Evolutionary conservation across 1,140 invertebrate genomes (phyloP), one percentile per base, ranked within the genome.

Genomic region (Matsumurasca onukii): DNA sequence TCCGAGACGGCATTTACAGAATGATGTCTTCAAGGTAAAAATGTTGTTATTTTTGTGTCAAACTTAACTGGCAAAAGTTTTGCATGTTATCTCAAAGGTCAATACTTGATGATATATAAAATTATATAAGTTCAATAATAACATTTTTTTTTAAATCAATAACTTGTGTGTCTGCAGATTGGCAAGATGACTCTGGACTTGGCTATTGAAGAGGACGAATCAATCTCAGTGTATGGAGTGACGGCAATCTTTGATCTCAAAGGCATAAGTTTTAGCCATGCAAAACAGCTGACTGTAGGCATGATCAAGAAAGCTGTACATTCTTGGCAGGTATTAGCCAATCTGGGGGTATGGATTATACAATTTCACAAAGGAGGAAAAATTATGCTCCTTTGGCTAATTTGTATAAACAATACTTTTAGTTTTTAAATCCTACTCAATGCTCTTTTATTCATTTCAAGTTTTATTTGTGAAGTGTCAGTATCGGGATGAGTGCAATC

Each of bases 241-340:
- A 78, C 81, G 2, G 82, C 82, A 0, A 81, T 89, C 22, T 79
- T 89, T 70, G 88, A 90, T 73, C 79, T 89, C 78, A 76, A 77
- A 5, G 82, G 82, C 0, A 79, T 85, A 0, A 79, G 83, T 1
- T 73, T 89, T 22, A 81, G 80, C 9, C 89, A 90, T 73, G 86
- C 83, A 2, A 68, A 83, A 17, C 85, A 87, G 72, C 73, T 89
- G 49, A 82, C 83, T 20, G 85, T 86, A 0, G 75, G 74, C 20
- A 73, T 86, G 0, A 81, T 90, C 24, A 81, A 80, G 79, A 84
- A 79, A 68, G 76, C 86, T 5, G 86, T 89, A 0, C 81, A 84
- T 62, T 80, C 86, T 3, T 89, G 87, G 88, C 86, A 88, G 77
- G 78, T 78, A 74, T 52, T 31, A 49, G n/a, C n/a, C n/a, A n/a